Percentiles rank a stretch among this genome's conserved stretches.
Evolutionary conservation across 2,113 vertebrate species (phyloP).

Genomic region (Oxygymnocypris stewartii): DNA sequence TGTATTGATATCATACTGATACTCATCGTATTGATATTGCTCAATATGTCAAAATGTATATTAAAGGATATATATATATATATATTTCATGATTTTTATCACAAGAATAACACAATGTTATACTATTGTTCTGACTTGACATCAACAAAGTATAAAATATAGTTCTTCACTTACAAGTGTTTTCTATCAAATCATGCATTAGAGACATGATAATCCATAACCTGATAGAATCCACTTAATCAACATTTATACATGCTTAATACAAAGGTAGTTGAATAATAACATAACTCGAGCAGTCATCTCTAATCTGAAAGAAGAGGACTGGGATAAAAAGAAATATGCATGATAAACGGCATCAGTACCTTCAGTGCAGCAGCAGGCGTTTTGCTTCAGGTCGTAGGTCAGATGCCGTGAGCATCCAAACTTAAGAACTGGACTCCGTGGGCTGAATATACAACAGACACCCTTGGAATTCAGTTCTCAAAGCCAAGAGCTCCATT

Average conservation of each 20-base stretch:
- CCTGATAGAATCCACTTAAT: neutral
- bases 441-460: conserved; percentile 50
- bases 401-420: conserved; percentile 48
- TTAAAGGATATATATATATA: too few species aligned
- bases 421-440: conserved; percentile 65
- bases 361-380: neutral
- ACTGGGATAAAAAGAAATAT: neutral
- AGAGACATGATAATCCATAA: neutral
- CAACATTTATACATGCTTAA: neutral
- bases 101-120: neutral
- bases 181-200: neutral
- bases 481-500: conserved; percentile 61
- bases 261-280: neutral
- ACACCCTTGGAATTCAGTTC: conserved; percentile 69
- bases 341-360: neutral
- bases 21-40: neutral
- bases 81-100: neutral
- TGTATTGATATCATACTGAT: too few species aligned
- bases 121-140: neutral
- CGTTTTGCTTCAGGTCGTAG: neutral
- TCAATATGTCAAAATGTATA: neutral
- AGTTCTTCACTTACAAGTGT: neutral
- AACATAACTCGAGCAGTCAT: neutral
- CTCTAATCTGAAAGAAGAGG: neutral
- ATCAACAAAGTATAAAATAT: neutral